Conservation (phyloP, 2,797 vertebrate genomes). For the Limosa lapponica region DNA sequence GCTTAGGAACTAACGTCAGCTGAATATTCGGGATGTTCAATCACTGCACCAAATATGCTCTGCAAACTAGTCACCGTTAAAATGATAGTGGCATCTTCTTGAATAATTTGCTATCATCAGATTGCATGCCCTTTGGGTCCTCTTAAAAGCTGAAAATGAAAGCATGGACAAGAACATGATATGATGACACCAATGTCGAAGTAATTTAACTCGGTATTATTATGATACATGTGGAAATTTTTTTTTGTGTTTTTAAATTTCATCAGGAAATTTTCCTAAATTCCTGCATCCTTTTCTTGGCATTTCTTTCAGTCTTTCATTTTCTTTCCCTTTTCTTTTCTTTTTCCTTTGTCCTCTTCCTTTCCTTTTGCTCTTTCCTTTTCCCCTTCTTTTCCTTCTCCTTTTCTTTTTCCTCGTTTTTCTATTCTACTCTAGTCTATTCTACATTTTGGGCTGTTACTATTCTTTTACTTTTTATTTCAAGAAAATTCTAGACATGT, state of each 20-base stretch:
- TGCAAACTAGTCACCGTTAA: not conserved
- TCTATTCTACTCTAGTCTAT: not conserved
- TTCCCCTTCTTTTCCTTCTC: not conserved
- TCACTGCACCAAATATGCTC: not conserved
- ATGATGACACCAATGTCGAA: not conserved
- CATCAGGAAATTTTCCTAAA: not conserved
- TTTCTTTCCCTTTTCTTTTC: not conserved
- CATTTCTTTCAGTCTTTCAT: not conserved
- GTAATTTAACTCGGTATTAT: not conserved
- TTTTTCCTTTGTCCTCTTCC: not conserved
- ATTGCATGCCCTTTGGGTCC: not conserved
- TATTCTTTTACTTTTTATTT: not conserved
- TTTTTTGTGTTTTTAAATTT: not conserved
- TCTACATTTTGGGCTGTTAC: not conserved
- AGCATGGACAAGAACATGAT: not conserved
- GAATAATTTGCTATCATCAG: not conserved
- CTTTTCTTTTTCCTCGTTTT: not conserved
- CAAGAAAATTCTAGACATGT: not conserved
- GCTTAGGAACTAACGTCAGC: not conserved
- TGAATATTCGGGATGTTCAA: not conserved
- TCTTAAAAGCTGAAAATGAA: not conserved
- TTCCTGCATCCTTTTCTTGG: not conserved
- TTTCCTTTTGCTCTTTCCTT: not conserved
- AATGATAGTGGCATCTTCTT: not conserved
- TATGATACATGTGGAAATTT: not conserved